Evolutionary conservation across 2,888 invertebrate species (phyloP), one percentile per base, ranked within the genome.

Genomic region (Chironomus riparius): DNA sequence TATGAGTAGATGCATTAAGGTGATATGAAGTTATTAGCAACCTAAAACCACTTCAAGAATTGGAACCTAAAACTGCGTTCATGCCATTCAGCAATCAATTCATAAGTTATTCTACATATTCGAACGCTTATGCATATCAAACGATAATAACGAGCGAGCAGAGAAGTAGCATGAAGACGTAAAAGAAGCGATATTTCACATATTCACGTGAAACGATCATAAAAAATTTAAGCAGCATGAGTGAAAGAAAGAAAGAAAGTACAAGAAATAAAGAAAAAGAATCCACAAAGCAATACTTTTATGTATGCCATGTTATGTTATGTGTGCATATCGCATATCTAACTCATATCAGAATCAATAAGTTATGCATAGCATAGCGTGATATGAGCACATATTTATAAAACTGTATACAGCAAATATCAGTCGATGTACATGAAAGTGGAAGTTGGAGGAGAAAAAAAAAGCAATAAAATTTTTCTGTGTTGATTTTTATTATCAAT

Each of bases 281-380:
- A 18, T 56, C n/a, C 18, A 18, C 56, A 56, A 56, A 56, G 56
- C n/a, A 56, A 56, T 56, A 18, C 56, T 56, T 38, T 38, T 56
- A 18, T 56, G 18, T 56, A 56, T 56, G 18, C 10, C 38, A 38
- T 38, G 38, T 38, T 38, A 38, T 38, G 38, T 38, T 56, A 18
- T 56, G 56, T 22, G 65, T 22, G 18, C 65, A 65, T 65, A 65
- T 65, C 24, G 18, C 56, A 56, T 56, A 56, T 56, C 65, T 24
- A 65, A 65, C 18, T 65, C 65, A 65, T 65, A 65, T 65, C 65
- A 65, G 24, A 65, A 65, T 65, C 65, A 65, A 65, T 65, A 65
- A 65, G 22, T 65, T 65, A 65, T 65, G 65, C 21, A 65, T 65
- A 65, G 12, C 65, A 65, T 24, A 65, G 65, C 65, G 65, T 65